Evolutionary conservation across 2,797 vertebrate genomes (phyloP).

Genomic region (Scleropages formosus): DNA sequence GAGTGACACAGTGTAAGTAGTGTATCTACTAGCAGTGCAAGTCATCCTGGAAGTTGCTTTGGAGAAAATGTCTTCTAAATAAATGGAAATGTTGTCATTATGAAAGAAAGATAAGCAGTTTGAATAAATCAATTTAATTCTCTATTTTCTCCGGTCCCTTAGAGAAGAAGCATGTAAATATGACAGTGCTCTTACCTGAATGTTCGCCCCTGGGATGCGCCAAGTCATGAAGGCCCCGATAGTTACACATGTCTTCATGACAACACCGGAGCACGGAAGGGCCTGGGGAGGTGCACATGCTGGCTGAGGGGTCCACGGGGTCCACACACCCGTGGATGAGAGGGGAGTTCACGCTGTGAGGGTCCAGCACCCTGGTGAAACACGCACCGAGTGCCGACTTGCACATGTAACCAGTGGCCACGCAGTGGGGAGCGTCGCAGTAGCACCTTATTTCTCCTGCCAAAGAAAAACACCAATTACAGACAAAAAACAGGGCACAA

Average conservation of each 20-base stretch:
- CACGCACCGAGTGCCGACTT: constrained; percentile 92
- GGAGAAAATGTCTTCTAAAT: too few relatives aligned
- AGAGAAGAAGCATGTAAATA: neutral
- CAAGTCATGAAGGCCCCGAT: constrained; percentile 88
- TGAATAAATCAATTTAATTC: neutral
- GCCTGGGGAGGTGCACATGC: constrained; percentile 72
- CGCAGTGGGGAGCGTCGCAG: constrained; percentile 95
- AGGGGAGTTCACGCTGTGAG: constrained; percentile 86
- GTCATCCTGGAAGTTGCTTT: too few relatives aligned
- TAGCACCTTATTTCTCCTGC: constrained; percentile 97
- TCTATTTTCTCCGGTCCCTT: neutral
- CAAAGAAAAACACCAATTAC: constrained; percentile 42
- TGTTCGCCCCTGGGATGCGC: constrained; percentile 77
- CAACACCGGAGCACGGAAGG: constrained; percentile 80
- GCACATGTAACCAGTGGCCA: constrained; percentile 98
- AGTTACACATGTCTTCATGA: constrained; percentile 99
- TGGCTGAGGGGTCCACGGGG: constrained; percentile 72
- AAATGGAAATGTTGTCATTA: too few relatives aligned
- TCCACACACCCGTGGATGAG: constrained; percentile 94
- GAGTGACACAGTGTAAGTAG: too few relatives aligned
- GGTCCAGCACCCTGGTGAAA: constrained; percentile 92
- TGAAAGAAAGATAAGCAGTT: too few relatives aligned
- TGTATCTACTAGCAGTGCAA: too few relatives aligned
- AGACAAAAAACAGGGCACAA: too few relatives aligned
- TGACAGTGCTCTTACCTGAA: constrained; percentile 70